Percentiles rank a stretch among this genome's conserved stretches.
phyloP scores from a whole-genome alignment of 37 sponge, comb jelly and placozoan species.

The Diacarnus erythraeanus region DNA sequence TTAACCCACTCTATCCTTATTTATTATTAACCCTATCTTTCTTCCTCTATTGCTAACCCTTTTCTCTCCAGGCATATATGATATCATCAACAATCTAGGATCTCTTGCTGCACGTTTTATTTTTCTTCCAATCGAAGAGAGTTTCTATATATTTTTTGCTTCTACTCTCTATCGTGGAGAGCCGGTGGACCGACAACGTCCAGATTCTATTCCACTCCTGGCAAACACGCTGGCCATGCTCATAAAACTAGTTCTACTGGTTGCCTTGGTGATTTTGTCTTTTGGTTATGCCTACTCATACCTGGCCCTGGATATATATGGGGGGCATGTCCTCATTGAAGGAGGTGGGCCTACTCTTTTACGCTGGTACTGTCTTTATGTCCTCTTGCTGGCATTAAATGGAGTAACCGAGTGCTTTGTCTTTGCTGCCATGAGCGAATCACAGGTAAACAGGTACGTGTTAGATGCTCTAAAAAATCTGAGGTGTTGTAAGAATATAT shows the following conservation, averaged over 20 bases:
- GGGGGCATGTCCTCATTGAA: constrained; percentile 71
- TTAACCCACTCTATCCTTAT: not conserved
- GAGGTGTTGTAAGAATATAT: no score
- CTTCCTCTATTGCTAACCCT: not conserved
- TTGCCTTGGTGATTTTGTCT: constrained; percentile 67
- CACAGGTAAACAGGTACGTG: constrained; percentile 64
- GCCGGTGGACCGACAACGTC: constrained; percentile 60
- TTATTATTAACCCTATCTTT: not conserved
- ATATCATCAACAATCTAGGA: constrained; percentile 88
- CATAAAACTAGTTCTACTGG: constrained; percentile 70
- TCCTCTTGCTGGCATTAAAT: constrained; percentile 86
- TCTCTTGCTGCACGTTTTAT: constrained; percentile 89
- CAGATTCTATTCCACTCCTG: constrained; percentile 22
- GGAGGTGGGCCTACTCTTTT: constrained; percentile 75
- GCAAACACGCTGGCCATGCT: constrained; percentile 66
- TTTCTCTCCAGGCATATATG: constrained; percentile 67
- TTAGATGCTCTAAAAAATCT: no score
- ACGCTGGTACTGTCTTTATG: constrained; percentile 88
- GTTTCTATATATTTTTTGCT: constrained; percentile 93
- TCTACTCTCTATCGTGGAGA: constrained; percentile 69
- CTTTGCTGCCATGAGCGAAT: constrained; percentile 91
- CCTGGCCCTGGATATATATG: constrained; percentile 88
- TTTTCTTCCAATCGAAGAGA: constrained; percentile 95
- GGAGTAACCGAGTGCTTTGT: constrained; percentile 96
- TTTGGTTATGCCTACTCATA: constrained; percentile 92